Evolutionary conservation across 1,140 invertebrate species (phyloP), one percentile per base, ranked within the genome.

Genomic region (Euwallacea fornicatus): DNA sequence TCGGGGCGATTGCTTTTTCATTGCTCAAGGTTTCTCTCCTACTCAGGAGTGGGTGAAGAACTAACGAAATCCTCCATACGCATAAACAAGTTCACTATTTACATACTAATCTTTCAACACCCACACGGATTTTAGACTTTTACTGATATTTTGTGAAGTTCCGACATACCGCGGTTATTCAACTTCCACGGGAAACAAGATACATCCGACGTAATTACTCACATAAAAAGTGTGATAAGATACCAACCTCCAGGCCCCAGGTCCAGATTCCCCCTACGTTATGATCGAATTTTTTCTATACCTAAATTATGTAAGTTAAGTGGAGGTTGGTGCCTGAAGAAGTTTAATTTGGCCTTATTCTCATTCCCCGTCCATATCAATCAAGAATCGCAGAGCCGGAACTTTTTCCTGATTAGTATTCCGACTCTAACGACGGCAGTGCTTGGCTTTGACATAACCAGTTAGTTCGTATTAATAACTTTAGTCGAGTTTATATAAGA

Each of bases 391-490:
- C 73, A 71, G 72, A 61, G 56, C 64, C 55, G 69, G 71, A 71
- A 73, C 56, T 75, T 80, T 77, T 76, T 76, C 76, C 77, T 81
- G 78, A 81, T 81, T 78, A 81, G 80, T 81, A 81, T 81, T 81
- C 80, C 75, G 71, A 65, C 70, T 74, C 76, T 80, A 79, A 80
- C 78, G 79, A 80, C 68, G 77, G 70, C 78, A 74, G 79, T 79
- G 79, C 78, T 81, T 81, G 80, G 80, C 74, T 81, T 81, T 81
- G 80, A 81, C 80, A 81, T 81, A 81, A 81, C 80, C 80, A 81
- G 80, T 81, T 81, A 81, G 79, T 80, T 78, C 79, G 77, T 81
- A 81, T 81, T 81, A 81, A 81, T 81, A 81, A 81, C 79, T 81
- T 81, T 79, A 76, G 76, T 75, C 72, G 77, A 80, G 78, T 80